Conservation (phyloP, 92 coral and sea anemone species). For the Porites cylindrica region DNA sequence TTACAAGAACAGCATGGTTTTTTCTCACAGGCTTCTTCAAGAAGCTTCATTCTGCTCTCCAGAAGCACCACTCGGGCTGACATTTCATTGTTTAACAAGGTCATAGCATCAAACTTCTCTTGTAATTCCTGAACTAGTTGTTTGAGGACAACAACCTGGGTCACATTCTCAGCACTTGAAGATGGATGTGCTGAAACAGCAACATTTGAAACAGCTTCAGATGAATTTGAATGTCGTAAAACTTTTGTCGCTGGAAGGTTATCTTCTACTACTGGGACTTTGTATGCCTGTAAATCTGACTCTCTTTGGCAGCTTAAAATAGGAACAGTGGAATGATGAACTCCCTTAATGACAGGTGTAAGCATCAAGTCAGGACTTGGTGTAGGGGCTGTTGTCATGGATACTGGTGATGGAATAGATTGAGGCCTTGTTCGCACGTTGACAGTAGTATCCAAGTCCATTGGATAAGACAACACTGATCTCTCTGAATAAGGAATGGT, state of each 20-base stretch:
- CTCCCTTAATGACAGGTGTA: conserved; percentile 66
- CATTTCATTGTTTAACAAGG: conserved; percentile 83
- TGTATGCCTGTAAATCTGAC: neutral
- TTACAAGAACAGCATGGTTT: conserved; percentile 30
- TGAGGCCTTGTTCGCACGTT: neutral
- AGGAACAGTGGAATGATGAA: conserved; percentile 60
- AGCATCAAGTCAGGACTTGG: conserved; percentile 85
- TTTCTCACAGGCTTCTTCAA: conserved; percentile 76
- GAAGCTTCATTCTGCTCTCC: conserved; percentile 83
- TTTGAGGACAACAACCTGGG: conserved; percentile 40
- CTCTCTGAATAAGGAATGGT: neutral
- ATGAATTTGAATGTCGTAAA: conserved; percentile 46
- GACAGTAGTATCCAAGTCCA: neutral
- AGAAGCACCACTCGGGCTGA: conserved; percentile 88
- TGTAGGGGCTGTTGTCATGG: conserved; percentile 72
- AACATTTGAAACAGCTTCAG: neutral
- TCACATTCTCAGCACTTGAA: conserved; percentile 18
- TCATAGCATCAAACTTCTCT: conserved; percentile 69
- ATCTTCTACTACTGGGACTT: conserved; percentile 20
- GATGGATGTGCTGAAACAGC: neutral
- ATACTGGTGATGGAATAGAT: conserved; percentile 70
- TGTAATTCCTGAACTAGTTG: conserved; percentile 60
- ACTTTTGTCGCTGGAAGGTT: conserved; percentile 44
- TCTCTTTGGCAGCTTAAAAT: conserved; percentile 50
- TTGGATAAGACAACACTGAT: neutral